A percentile compares a stretch with the other conserved stretches of the same genome.
phyloP scores from a whole-genome alignment of 1,140 invertebrate species.

The Centruroides vittatus region DNA sequence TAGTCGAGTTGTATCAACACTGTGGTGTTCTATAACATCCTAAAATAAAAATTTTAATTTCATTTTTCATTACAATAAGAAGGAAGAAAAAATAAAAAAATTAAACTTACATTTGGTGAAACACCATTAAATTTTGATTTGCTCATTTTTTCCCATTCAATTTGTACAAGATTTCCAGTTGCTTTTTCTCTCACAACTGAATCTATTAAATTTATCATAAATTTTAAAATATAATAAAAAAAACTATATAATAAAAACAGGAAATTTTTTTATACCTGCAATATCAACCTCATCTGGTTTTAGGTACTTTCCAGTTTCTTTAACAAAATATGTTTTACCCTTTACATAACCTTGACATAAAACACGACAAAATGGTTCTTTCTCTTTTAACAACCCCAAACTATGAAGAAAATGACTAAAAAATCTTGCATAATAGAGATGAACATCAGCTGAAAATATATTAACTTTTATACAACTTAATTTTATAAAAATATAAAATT shows the following conservation, averaged over 20 bases:
- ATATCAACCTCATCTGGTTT: conserved; percentile 49
- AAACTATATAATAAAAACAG: no score
- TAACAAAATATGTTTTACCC: conserved; percentile 64
- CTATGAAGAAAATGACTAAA: conserved; percentile 82
- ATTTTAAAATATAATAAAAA: no score
- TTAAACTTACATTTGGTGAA: conserved; percentile 51
- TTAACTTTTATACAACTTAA: no score
- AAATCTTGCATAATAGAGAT: conserved; percentile 95
- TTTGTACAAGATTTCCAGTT: conserved; percentile 47
- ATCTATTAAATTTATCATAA: conserved; percentile 23
- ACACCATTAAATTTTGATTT: conserved; percentile 97
- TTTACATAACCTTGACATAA: conserved; percentile 91
- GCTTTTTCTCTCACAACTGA: conserved; percentile 42
- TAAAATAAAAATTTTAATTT: conserved; percentile 15
- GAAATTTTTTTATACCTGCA: conserved; percentile 27
- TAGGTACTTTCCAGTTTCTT: conserved; percentile 66
- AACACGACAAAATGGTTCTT: conserved; percentile 82
- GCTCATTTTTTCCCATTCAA: conserved; percentile 95
- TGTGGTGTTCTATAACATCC: conserved; percentile 59
- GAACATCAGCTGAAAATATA: conserved; percentile 53
- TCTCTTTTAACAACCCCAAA: conserved; percentile 45
- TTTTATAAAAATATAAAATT: no score
- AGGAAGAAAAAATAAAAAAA: not conserved
- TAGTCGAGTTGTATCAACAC: conserved; percentile 74
- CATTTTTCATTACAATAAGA: conserved; percentile 3